Evolutionary conservation across 2,888 invertebrate species (phyloP).

Genomic region (Fragum sueziense): DNA sequence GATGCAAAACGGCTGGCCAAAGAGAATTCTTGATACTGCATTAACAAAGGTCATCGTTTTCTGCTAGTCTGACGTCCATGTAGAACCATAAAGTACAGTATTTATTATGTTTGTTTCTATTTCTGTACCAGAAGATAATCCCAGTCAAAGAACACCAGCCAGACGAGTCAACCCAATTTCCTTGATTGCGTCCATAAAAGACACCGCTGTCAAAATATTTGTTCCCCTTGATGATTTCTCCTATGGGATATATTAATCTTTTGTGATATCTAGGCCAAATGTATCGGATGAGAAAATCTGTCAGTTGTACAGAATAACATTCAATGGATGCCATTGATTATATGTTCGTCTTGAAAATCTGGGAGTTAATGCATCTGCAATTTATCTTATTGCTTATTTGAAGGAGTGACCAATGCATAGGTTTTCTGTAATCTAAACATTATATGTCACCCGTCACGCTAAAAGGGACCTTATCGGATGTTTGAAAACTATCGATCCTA

Average conservation of each 20-base stretch:
- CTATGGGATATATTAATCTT: not conserved
- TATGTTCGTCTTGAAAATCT: not conserved
- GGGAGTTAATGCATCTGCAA: too few species aligned
- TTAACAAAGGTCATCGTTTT: too few species aligned
- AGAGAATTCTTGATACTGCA: too few species aligned
- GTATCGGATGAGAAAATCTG: not conserved
- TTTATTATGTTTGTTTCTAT: not conserved
- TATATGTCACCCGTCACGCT: too few species aligned
- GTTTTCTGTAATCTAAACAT: too few species aligned
- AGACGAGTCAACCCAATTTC: not conserved
- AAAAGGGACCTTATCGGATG: too few species aligned
- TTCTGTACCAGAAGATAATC: not conserved
- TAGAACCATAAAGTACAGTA: too few species aligned
- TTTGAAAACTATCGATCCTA: too few species aligned
- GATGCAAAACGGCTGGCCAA: too few species aligned
- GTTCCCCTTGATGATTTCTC: not conserved
- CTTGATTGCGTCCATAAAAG: slow-evolving; percentile 14
- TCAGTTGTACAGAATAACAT: not conserved
- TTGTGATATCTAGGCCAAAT: not conserved
- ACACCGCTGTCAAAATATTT: slow-evolving; percentile 15
- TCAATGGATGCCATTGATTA: not conserved
- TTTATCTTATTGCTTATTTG: too few species aligned
- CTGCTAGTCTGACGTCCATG: too few species aligned
- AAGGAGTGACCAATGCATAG: too few species aligned
- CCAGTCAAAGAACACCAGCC: not conserved